phyloP scores from a whole-genome alignment of 2,888 invertebrate genomes.

The Lissonota sp. region DNA sequence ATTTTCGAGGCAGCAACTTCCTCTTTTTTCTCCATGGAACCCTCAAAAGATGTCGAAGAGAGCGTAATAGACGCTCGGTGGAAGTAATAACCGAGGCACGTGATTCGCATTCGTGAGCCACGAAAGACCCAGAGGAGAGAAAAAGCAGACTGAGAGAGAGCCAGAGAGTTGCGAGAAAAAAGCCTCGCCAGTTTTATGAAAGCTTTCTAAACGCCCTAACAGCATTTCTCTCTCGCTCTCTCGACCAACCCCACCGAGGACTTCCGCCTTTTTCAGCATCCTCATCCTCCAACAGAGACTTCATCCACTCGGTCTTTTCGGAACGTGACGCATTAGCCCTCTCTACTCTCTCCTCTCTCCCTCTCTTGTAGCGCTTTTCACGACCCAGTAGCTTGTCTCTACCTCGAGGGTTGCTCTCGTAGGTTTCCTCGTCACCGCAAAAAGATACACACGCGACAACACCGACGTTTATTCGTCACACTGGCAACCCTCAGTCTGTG shows the following conservation, averaged over 20 bases:
- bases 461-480: slow-evolving; percentile 35
- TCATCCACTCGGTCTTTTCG: slow-evolving; percentile 44
- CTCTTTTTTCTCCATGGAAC: slow-evolving; percentile 13
- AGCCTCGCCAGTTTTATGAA: slow-evolving; percentile 58
- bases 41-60: slow-evolving; percentile 64
- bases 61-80: slow-evolving; percentile 58
- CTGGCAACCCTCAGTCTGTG: background rate
- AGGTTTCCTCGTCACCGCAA: slow-evolving; percentile 34
- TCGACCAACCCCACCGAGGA: slow-evolving; percentile 25
- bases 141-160: slow-evolving; percentile 1
- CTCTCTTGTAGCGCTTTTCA: slow-evolving; percentile 33
- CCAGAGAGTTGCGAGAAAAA: slow-evolving; percentile 28
- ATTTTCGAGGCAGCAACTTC: slow-evolving; percentile 45
- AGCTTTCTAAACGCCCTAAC: slow-evolving; percentile 62
- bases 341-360: slow-evolving; percentile 25
- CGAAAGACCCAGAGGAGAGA: slow-evolving; percentile 12
- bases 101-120: slow-evolving; percentile 60
- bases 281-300: slow-evolving; percentile 58
- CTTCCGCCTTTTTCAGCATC: slow-evolving; percentile 52
- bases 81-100: slow-evolving; percentile 66
- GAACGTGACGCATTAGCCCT: slow-evolving; percentile 58
- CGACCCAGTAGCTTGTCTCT: background rate
- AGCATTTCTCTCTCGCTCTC: slow-evolving; percentile 38
- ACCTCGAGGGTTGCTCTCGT: slow-evolving; percentile 8
- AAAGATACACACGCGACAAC: background rate